Percentiles rank a stretch among this genome's conserved stretches.
Conservation (phyloP, 2,888 invertebrate genomes). For the Yponomeuta evonymella region DNA sequence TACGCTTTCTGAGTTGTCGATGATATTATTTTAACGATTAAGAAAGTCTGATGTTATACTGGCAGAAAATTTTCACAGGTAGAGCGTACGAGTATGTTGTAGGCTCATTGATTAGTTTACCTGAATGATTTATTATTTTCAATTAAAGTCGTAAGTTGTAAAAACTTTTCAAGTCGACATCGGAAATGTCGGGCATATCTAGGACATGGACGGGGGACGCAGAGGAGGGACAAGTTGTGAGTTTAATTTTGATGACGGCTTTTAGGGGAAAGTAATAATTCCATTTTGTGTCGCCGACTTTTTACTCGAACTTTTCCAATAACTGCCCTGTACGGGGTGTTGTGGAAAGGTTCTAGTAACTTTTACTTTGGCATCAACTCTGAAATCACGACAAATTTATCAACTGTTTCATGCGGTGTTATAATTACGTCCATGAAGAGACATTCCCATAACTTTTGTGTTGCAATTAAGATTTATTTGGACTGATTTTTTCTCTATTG, state of each 20-base stretch:
- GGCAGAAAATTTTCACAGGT: too few species aligned
- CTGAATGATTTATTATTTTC: not conserved
- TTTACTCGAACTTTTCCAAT: constrained; percentile 36
- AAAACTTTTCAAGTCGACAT: constrained; percentile 14
- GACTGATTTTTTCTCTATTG: too few species aligned
- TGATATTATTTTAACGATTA: not conserved
- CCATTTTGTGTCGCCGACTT: constrained; percentile 71
- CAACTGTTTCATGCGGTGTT: too few species aligned
- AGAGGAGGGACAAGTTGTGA: constrained; percentile 45
- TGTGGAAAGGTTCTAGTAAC: too few species aligned
- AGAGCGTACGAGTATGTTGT: too few species aligned
- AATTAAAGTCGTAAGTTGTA: constrained; percentile 16
- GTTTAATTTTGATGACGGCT: constrained; percentile 66
- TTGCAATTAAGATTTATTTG: too few species aligned
- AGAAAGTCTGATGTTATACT: not conserved
- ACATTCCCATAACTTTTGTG: too few species aligned
- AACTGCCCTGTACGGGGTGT: constrained; percentile 2
- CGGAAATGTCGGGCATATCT: constrained; percentile 26
- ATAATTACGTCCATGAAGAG: too few species aligned
- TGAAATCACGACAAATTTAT: too few species aligned
- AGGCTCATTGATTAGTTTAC: not conserved
- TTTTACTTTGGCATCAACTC: too few species aligned
- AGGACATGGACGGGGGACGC: constrained; percentile 42
- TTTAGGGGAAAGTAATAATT: constrained; percentile 69
- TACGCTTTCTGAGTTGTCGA: not conserved